phyloP scores from a whole-genome alignment of 2,797 vertebrate species.

The Pangasius krempfi region DNA sequence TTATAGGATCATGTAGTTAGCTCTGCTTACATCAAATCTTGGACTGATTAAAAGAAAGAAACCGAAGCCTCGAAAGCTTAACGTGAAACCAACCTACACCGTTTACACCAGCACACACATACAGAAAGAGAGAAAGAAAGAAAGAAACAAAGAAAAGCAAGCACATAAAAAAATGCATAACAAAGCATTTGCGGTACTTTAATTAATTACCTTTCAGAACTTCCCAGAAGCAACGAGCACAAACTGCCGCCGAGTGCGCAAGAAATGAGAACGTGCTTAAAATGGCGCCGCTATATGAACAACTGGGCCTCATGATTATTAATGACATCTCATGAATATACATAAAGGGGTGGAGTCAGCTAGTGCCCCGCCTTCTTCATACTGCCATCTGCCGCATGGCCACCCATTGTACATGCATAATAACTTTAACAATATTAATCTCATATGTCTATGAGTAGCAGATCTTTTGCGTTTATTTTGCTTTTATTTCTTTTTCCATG shows the following conservation, averaged over 20 bases:
- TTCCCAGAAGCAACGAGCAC: not conserved
- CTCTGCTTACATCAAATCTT: not conserved
- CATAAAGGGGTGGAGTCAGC: not conserved
- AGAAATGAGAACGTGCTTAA: not conserved
- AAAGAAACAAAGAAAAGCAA: not conserved
- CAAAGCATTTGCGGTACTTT: not conserved
- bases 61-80: not conserved
- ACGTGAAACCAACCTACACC: not conserved
- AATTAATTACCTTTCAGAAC: not conserved
- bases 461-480: not conserved
- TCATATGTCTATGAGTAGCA: not conserved
- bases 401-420: not conserved
- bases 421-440: too few relatives aligned
- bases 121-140: too few relatives aligned
- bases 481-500: not conserved
- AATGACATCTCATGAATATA: not conserved
- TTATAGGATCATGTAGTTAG: not conserved
- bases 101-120: not conserved
- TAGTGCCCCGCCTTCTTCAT: not conserved
- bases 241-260: not conserved
- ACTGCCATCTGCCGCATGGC: constrained; percentile 1
- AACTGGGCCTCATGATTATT: not conserved
- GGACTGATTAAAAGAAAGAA: not conserved
- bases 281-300: constrained; percentile 30
- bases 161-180: too few relatives aligned